A percentile compares a stretch with the other conserved stretches of the same genome.
Evolutionary conservation across 2,888 invertebrate genomes (phyloP).

Genomic region (Priapulus caudatus): DNA sequence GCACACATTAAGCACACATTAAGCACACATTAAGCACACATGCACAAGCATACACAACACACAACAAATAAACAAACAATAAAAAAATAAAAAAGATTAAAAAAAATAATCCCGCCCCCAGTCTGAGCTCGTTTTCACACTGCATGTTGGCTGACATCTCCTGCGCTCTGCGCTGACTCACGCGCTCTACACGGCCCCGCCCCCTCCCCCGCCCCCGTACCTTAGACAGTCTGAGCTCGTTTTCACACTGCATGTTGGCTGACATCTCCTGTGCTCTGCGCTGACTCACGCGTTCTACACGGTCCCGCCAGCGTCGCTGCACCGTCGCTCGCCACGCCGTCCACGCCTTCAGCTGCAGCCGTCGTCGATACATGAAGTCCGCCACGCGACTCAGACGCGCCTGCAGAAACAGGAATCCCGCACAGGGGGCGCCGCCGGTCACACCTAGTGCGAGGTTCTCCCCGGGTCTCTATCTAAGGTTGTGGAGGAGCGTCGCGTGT

Average conservation of each 20-base stretch:
- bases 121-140: not conserved
- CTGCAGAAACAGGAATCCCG: slow-evolving; percentile 22
- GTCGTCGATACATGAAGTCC: slow-evolving; percentile 21
- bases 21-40: too few species aligned
- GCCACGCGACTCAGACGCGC: slow-evolving; percentile 32
- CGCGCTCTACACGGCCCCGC: not conserved
- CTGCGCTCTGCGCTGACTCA: not conserved
- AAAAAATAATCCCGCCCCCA: too few species aligned
- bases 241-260: not conserved
- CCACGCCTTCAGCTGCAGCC: not conserved
- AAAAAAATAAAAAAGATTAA: too few species aligned
- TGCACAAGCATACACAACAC: too few species aligned
- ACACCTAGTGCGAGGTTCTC: too few species aligned
- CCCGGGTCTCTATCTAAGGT: too few species aligned
- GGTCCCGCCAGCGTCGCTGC: not conserved
- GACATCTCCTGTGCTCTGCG: not conserved
- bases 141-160: not conserved
- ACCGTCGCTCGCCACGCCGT: not conserved
- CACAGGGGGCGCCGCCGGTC: too few species aligned
- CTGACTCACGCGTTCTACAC: not conserved
- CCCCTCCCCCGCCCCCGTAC: not conserved
- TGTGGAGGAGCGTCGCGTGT: too few species aligned
- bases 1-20: too few species aligned
- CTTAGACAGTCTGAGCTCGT: not conserved
- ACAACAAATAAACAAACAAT: too few species aligned